Evolutionary conservation across 1,140 invertebrate genomes (phyloP).

Genomic region (Chironomus tepperi): DNA sequence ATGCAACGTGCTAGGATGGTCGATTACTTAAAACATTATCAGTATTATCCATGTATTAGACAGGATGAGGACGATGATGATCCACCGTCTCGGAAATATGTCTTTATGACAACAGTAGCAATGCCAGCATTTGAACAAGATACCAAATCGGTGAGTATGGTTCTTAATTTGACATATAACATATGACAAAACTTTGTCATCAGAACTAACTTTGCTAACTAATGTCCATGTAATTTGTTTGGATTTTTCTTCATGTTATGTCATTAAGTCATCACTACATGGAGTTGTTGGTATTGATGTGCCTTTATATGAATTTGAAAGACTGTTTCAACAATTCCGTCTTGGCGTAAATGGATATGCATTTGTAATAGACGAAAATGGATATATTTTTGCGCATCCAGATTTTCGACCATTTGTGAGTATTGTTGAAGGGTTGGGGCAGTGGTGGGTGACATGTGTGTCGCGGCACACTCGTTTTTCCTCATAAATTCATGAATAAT

Average conservation of each 20-base stretch:
- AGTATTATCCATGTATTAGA: conserved; percentile 51
- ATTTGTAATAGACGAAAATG: background rate
- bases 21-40: background rate
- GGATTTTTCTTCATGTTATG: conserved; percentile 38
- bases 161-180: too few relatives aligned
- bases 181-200: too few relatives aligned
- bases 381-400: background rate
- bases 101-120: conserved; percentile 81
- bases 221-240: background rate
- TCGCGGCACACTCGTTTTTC: too few relatives aligned
- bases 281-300: conserved; percentile 90
- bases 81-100: conserved; percentile 37
- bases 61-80: conserved; percentile 59
- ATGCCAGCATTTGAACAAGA: conserved; percentile 86
- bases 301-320: conserved; percentile 33
- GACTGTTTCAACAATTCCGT: conserved; percentile 14
- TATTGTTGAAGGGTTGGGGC: too few relatives aligned
- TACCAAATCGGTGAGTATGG: conserved; percentile 64
- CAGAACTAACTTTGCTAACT: background rate
- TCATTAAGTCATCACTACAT: conserved; percentile 55
- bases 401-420: conserved; percentile 16
- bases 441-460: too few relatives aligned
- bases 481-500: too few relatives aligned
- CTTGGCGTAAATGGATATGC: background rate
- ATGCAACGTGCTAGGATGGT: background rate